phyloP scores from a whole-genome alignment of 2,797 vertebrate genomes.

The Galago senegalensis region DNA sequence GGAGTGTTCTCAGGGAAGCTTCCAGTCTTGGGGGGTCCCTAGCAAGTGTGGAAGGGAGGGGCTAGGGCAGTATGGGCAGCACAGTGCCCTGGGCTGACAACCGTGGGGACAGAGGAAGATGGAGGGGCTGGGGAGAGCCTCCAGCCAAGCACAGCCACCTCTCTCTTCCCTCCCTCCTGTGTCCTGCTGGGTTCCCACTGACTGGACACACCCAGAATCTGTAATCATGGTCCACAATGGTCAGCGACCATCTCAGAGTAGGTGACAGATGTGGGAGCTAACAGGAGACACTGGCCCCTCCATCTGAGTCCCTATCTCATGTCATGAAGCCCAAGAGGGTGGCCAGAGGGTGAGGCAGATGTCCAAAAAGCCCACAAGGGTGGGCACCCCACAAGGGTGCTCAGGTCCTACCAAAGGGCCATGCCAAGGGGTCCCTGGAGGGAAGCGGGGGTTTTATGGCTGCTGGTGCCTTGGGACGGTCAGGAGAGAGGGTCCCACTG shows the following conservation, averaged over 20 bases:
- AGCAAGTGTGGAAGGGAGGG: fast-evolving
- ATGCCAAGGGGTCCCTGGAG: neutral
- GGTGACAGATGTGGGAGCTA: neutral
- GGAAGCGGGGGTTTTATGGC: neutral
- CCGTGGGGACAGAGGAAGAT: neutral
- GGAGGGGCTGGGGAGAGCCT: neutral
- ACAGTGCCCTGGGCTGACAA: neutral
- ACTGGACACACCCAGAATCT: neutral
- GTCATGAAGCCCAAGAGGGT: neutral
- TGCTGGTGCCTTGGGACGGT: neutral
- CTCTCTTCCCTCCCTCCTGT: too few species aligned
- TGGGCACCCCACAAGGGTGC: neutral
- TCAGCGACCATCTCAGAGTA: neutral
- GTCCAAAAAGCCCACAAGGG: too few species aligned
- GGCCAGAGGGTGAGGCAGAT: neutral
- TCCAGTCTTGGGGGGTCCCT: neutral
- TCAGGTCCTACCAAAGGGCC: neutral
- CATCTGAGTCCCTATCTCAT: neutral
- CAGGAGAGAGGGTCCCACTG: neutral
- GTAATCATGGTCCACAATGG: too few species aligned
- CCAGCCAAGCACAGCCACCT: too few species aligned
- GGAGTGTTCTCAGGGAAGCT: neutral
- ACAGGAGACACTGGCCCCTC: neutral
- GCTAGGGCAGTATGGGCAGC: too few species aligned
- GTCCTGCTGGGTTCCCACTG: neutral